phyloP scores from a whole-genome alignment of 2,113 vertebrate species.

The Eleginops maclovinus region DNA sequence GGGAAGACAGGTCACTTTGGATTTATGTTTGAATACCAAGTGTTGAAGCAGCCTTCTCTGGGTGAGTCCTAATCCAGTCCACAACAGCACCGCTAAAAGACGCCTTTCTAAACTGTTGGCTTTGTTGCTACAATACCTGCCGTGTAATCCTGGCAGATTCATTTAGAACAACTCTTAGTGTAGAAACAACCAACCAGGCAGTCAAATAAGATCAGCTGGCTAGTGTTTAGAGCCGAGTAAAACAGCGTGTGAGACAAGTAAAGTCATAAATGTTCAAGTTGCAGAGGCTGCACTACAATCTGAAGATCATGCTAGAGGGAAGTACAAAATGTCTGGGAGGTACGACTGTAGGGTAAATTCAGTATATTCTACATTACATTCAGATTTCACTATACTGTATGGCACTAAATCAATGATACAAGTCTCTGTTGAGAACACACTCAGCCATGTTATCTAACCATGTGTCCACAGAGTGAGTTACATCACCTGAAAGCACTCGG shows the following conservation, averaged over 20 bases:
- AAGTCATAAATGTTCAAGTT: neutral
- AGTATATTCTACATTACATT: neutral
- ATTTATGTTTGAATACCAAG: no score
- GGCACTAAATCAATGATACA: neutral
- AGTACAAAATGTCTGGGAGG: neutral
- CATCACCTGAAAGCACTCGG: constrained; percentile 19
- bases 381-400: neutral
- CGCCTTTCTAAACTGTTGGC: neutral
- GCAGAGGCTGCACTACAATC: no score
- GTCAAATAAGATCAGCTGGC: neutral
- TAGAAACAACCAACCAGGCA: neutral
- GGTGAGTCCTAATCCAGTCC: neutral
- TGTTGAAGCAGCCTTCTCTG: no score
- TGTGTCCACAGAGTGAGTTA: constrained; percentile 22
- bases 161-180: neutral
- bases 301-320: neutral
- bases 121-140: neutral
- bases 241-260: neutral
- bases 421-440: no score
- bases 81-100: neutral
- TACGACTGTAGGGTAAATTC: neutral
- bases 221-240: neutral
- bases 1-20: no score
- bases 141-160: neutral
- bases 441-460: neutral